phyloP scores from a whole-genome alignment of 2,113 vertebrate genomes.

The Saguinus midas region DNA sequence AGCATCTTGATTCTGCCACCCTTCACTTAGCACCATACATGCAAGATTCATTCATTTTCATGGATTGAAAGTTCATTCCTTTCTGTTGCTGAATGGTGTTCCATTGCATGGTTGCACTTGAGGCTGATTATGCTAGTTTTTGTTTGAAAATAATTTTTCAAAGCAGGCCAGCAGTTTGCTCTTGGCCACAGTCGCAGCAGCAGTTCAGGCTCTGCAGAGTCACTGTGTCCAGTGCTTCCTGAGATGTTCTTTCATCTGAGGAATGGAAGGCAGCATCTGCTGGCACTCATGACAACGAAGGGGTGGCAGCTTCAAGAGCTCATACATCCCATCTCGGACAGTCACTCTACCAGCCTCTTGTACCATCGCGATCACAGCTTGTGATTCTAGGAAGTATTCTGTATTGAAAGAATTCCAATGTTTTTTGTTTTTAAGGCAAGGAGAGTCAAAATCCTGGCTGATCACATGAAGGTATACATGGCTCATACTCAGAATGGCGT shows the following conservation, averaged over 20 bases:
- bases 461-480: constrained; percentile 97
- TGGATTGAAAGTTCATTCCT: no score
- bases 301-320: constrained; percentile 88
- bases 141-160: no score
- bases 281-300: constrained; percentile 92
- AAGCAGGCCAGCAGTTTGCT: not conserved
- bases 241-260: constrained; percentile 94
- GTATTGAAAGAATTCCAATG: constrained; percentile 99
- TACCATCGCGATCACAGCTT: constrained; percentile 93
- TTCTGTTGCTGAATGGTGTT: no score
- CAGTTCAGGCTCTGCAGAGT: constrained; percentile 21
- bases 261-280: constrained; percentile 88
- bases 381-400: constrained; percentile 94
- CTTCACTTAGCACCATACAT: no score
- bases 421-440: constrained; percentile 95
- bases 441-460: constrained; percentile 99
- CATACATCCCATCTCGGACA: constrained; percentile 84
- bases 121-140: no score
- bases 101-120: no score
- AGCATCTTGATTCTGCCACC: no score
- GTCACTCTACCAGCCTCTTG: constrained; percentile 87
- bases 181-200: not conserved
- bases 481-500: constrained; percentile 97
- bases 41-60: no score
- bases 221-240: constrained; percentile 86